Percentiles rank a stretch among this genome's conserved stretches.
Conservation (phyloP, 2,797 vertebrate genomes). For the Danio albolineatus region DNA sequence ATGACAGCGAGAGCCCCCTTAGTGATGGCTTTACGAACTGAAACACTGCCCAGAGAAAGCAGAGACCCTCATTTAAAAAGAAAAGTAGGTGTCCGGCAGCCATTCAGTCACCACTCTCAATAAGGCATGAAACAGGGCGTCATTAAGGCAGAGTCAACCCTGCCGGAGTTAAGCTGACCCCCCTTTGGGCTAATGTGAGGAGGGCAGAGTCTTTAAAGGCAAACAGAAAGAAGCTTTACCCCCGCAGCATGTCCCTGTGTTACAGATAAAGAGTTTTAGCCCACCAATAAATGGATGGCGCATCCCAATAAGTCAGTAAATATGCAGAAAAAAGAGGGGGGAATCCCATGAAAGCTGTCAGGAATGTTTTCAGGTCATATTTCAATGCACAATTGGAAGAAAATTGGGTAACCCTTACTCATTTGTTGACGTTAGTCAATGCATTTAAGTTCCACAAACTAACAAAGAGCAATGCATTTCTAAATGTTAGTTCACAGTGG, state of each 20-base stretch:
- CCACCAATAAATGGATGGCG: conserved; percentile 29
- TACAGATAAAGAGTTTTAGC: conserved; percentile 38
- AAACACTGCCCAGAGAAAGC: conserved; percentile 34
- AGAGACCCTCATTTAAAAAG: conserved; percentile 41
- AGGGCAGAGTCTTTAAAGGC: conserved; percentile 52
- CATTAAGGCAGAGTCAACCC: conserved; percentile 71
- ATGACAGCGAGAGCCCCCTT: conserved; percentile 35
- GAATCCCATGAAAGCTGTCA: neutral
- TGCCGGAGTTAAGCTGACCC: conserved; percentile 41
- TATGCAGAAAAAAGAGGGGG: neutral
- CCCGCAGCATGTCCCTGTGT: conserved; percentile 33
- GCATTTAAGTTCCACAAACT: too few species aligned
- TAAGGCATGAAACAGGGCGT: conserved; percentile 80
- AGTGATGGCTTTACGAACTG: conserved; percentile 47
- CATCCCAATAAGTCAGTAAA: conserved; percentile 16
- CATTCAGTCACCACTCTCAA: conserved; percentile 65
- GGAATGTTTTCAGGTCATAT: neutral
- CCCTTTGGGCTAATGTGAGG: conserved; percentile 37
- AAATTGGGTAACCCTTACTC: neutral
- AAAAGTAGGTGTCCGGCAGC: conserved; percentile 47
- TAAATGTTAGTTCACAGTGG: too few species aligned
- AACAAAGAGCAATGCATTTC: too few species aligned
- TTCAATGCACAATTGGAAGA: neutral
- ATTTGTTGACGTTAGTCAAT: neutral
- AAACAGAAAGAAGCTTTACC: conserved; percentile 40